These are phyloP conservation scores for Caenorhabditis latens DNA, from an alignment of 1,140 invertebrate species.

Conservation along the genomic window DNA sequence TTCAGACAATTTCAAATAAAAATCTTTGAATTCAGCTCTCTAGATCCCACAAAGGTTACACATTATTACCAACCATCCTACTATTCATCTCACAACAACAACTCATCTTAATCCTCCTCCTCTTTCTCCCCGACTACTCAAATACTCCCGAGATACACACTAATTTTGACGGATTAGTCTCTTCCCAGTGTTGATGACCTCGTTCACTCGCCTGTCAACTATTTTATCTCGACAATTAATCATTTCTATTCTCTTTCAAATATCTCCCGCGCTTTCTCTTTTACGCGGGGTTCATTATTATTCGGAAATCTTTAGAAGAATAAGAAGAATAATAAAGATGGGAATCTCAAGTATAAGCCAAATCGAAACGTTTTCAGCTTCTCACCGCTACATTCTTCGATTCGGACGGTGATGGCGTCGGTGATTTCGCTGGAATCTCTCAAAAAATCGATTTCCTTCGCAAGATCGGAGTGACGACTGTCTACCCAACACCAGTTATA, in stretches of 20 bases:
- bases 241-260: slow-evolving; percentile 7
- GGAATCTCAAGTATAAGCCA: neutral
- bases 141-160: neutral
- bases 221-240: slow-evolving; percentile 53
- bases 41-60: no score
- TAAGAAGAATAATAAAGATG: no score
- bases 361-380: slow-evolving; percentile 61
- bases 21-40: no score
- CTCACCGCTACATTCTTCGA: slow-evolving; percentile 73
- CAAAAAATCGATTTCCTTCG: slow-evolving; percentile 74
- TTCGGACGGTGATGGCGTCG: slow-evolving; percentile 71
- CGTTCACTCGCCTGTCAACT: slow-evolving; percentile 46
- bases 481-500: slow-evolving; percentile 73
- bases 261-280: slow-evolving; percentile 1
- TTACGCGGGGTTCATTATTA: slow-evolving; percentile 15
- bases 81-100: neutral
- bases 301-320: slow-evolving; percentile 5
- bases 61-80: no score
- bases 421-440: slow-evolving; percentile 72
- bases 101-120: neutral
- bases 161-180: slow-evolving; percentile 27
- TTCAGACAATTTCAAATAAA: no score
- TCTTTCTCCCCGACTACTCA: neutral
- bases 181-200: slow-evolving; percentile 31
- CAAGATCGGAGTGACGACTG: slow-evolving; percentile 71